A percentile compares a stretch with the other conserved stretches of the same genome.
These are phyloP conservation scores for Chrysolina oricalcia DNA, from an alignment of 2,888 invertebrate species.

Conservation along the genomic window DNA sequence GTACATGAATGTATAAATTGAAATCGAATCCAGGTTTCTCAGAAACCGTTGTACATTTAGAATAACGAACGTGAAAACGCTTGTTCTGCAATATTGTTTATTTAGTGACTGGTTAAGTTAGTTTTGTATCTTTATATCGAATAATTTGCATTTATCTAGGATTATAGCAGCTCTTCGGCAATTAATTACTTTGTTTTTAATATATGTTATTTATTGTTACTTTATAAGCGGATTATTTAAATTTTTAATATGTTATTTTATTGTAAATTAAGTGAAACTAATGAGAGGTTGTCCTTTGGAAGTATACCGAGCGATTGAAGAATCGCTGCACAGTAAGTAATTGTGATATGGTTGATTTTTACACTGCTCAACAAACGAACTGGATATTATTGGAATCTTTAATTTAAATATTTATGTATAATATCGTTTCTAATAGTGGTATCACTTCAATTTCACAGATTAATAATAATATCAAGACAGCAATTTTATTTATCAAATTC, in stretches of 20 bases:
- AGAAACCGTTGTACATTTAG: slow-evolving; percentile 1
- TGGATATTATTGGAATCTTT: no score
- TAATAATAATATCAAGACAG: no score
- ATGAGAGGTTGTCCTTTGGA: neutral
- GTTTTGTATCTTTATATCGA: neutral
- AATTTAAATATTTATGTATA: no score
- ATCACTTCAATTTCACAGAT: no score
- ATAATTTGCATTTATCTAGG: neutral
- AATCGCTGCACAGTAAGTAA: neutral
- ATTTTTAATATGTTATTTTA: neutral
- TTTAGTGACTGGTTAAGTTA: slow-evolving; percentile 6
- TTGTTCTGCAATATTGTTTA: neutral
- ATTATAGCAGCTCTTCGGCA: neutral
- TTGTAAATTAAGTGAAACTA: neutral
- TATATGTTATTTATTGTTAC: slow-evolving; percentile 18
- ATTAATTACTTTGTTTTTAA: neutral
- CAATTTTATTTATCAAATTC: no score
- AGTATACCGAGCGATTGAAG: neutral
- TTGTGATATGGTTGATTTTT: no score
- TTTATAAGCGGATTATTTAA: neutral
- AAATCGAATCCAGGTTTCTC: neutral
- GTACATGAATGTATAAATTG: slow-evolving; percentile 19
- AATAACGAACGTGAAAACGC: neutral
- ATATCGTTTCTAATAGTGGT: no score
- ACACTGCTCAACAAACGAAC: no score